A percentile compares a stretch with the other conserved stretches of the same genome.
phyloP scores from a whole-genome alignment of 2,888 invertebrate species.

The Ellobium chinense region DNA sequence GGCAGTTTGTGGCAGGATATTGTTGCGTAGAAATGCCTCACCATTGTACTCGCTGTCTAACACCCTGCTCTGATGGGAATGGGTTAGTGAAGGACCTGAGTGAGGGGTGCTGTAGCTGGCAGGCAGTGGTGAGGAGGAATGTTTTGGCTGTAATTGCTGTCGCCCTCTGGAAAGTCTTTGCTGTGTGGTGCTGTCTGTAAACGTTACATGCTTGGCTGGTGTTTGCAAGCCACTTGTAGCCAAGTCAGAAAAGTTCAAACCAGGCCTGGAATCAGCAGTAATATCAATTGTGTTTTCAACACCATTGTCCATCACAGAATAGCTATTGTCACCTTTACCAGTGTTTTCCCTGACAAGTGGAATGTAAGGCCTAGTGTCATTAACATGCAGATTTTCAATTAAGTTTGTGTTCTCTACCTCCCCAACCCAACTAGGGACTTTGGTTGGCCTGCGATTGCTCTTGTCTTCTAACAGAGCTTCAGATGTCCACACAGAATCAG shows the following conservation, averaged over 20 bases:
- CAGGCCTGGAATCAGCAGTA: constrained; percentile 44
- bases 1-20: constrained; percentile 40
- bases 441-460: neutral
- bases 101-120: neutral
- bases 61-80: neutral
- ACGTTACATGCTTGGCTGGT: constrained; percentile 18
- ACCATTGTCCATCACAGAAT: neutral
- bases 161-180: neutral
- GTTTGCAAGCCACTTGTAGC: constrained; percentile 21
- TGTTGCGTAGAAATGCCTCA: constrained; percentile 26
- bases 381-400: neutral
- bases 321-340: neutral
- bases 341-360: too few species aligned
- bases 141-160: constrained; percentile 3
- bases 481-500: constrained; percentile 36
- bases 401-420: constrained; percentile 17
- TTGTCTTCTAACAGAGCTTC: neutral
- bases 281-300: constrained; percentile 5
- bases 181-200: neutral
- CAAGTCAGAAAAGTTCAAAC: constrained; percentile 52
- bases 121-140: constrained; percentile 9
- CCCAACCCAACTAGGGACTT: constrained; percentile 15
- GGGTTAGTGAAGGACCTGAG: neutral
- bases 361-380: neutral
- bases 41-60: constrained; percentile 39